A percentile compares a stretch with the other conserved stretches of the same genome.
Conservation (phyloP, 1,140 invertebrate species). For the Orchesella cincta region DNA sequence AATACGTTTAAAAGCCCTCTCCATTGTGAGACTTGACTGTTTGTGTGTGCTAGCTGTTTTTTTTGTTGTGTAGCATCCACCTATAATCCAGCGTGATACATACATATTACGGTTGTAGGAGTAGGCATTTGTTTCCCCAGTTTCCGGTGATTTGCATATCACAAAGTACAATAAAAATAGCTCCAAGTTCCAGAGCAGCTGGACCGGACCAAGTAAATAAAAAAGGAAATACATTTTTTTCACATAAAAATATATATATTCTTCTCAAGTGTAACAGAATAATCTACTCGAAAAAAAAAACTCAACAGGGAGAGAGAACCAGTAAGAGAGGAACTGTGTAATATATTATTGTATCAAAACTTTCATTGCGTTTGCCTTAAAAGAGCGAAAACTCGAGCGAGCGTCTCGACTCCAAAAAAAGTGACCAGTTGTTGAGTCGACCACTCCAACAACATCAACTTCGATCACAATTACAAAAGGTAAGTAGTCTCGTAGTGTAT, state of each 20-base stretch:
- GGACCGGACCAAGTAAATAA: constrained; percentile 15
- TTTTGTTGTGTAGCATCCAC: too few species aligned
- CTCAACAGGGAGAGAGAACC: background rate
- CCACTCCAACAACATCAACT: background rate
- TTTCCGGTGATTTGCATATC: constrained; percentile 27
- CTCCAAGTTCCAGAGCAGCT: constrained; percentile 16
- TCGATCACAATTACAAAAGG: background rate
- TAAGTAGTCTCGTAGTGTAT: background rate
- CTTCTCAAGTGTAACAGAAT: background rate
- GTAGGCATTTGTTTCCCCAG: constrained; percentile 17
- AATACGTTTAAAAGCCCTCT: too few species aligned
- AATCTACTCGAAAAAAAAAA: background rate
- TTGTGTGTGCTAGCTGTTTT: too few species aligned
- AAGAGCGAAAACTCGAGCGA: background rate
- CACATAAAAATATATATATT: background rate
- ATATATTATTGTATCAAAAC: background rate
- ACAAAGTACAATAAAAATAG: constrained; percentile 14
- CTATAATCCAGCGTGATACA: too few species aligned
- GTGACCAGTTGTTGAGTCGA: constrained; percentile 18
- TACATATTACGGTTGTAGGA: background rate
- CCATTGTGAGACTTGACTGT: too few species aligned
- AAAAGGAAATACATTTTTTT: constrained; percentile 22
- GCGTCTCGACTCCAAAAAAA: background rate
- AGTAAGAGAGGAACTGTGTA: constrained; percentile 5
- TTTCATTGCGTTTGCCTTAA: background rate